phyloP scores from a whole-genome alignment of 2,113 vertebrate genomes.

The Psittacus erithacus region DNA sequence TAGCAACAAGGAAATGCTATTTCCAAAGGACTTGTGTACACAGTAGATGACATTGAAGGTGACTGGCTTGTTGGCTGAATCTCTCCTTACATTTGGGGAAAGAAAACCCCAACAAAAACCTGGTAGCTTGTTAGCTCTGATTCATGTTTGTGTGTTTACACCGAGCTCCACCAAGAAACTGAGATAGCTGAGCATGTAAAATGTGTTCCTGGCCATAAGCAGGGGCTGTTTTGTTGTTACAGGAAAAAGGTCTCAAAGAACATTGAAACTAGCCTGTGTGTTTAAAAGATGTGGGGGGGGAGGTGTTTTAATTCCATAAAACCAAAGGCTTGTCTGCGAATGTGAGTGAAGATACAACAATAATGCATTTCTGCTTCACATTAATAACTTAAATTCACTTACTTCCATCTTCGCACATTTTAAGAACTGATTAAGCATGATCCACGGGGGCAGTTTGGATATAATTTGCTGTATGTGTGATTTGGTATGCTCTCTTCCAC shows the following conservation, averaged over 20 bases:
- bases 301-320: background rate
- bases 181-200: rapidly evolving
- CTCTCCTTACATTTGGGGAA: background rate
- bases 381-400: rapidly evolving
- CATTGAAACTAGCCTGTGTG: rapidly evolving
- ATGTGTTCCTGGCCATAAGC: background rate
- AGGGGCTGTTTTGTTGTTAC: background rate
- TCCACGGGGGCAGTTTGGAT: rapidly evolving
- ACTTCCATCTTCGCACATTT: background rate
- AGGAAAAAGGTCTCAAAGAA: background rate
- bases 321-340: rapidly evolving
- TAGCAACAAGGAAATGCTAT: background rate
- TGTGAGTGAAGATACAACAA: too few species aligned
- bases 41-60: background rate
- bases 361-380: rapidly evolving
- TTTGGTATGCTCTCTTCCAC: rapidly evolving
- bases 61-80: background rate
- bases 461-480: background rate
- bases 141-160: background rate
- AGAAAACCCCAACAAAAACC: background rate
- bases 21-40: background rate
- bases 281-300: rapidly evolving
- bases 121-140: background rate
- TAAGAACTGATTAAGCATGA: background rate
- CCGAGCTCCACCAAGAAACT: background rate